Base-by-base conservation (phyloP, 30 jellyfish, hydroid and myxozoan genomes). In the Aurelia aurita region DNA sequence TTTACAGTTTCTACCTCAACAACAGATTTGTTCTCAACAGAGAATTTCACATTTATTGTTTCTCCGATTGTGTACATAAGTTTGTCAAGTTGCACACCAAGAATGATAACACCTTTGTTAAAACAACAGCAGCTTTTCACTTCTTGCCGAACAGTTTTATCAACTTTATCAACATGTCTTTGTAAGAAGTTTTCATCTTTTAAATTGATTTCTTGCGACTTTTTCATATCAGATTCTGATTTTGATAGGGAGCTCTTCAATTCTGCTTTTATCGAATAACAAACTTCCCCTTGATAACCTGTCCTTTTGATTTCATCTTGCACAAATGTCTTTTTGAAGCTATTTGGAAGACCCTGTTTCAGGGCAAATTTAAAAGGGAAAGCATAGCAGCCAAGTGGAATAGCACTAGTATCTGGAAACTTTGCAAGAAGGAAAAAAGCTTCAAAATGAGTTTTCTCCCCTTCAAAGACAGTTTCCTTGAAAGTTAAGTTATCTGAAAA, bases 311-410 rank as follows among this genome's bases (percentile, higher is more conserved):
- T 54, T 19, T 84, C 94, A 63, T 84, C 94, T 20, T 8, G 27
- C 19, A 75, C 60, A 18, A 29, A 4, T n/a, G n/a, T 51, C 59
- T 27, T 84, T 29, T 57, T 45, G 44, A 84, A 84, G 55, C 94
- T 84, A 60, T 61, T 62, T n/a, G 94, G 88, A 23, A 84, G 71
- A 26, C 94, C 94, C 31, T 72, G 88, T 35, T 45, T 72, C 15
- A 84, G 68, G n/a, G 84, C 46, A 46, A 58, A 49, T 35, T 84
- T 72, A 58, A 84, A 84, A 1, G 94, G 94, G 32, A 69, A 71
- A 3, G 94, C 94, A 60, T 84, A 84, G 65, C 94, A 84, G 28
- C 94, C 94, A 16, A 84, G 63, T 9, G 94, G 88, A 64, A 84
- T 75, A 6, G 78, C 77, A 5, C 83, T 81, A 6, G 51, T 39